Conservation (phyloP, 1,140 invertebrate genomes). For the Lordiphosa mommai region DNA sequence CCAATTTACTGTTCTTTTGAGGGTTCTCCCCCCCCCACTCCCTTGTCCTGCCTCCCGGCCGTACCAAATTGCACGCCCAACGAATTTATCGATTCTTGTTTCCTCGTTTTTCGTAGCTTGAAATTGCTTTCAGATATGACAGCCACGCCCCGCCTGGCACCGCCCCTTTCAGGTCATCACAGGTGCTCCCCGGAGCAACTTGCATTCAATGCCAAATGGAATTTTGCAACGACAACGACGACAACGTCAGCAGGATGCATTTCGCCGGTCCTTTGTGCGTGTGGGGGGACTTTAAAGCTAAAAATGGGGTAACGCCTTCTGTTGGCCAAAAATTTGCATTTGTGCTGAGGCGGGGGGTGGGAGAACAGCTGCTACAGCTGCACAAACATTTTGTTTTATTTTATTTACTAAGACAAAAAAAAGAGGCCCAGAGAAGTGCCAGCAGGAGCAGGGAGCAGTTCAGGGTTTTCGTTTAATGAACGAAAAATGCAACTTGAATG, state of each 20-base stretch:
- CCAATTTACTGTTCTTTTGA: constrained; percentile 45
- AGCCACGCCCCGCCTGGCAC: constrained; percentile 41
- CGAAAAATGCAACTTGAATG: constrained; percentile 32
- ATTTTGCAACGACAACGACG: constrained; percentile 45
- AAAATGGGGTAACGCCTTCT: neutral
- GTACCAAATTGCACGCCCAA: constrained; percentile 73
- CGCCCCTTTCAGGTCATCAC: constrained; percentile 63
- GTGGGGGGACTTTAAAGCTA: constrained; percentile 26
- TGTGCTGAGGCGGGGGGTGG: no score
- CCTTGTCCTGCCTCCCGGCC: neutral
- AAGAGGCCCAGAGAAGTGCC: neutral
- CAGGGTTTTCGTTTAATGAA: constrained; percentile 51
- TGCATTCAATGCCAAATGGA: constrained; percentile 63
- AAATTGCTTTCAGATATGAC: constrained; percentile 78
- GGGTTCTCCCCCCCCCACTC: constrained; percentile 7
- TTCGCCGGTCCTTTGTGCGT: constrained; percentile 47
- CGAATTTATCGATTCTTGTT: constrained; percentile 75
- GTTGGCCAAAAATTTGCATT: neutral
- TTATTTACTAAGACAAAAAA: constrained; percentile 30
- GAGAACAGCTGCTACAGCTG: neutral
- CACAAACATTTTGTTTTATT: constrained; percentile 42
- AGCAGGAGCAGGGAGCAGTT: constrained; percentile 3
- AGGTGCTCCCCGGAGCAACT: constrained; percentile 16
- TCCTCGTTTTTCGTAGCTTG: constrained; percentile 53
- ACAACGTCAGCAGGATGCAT: constrained; percentile 38